Conservation (phyloP, 2,888 invertebrate genomes). For the Yponomeuta plumbellus region DNA sequence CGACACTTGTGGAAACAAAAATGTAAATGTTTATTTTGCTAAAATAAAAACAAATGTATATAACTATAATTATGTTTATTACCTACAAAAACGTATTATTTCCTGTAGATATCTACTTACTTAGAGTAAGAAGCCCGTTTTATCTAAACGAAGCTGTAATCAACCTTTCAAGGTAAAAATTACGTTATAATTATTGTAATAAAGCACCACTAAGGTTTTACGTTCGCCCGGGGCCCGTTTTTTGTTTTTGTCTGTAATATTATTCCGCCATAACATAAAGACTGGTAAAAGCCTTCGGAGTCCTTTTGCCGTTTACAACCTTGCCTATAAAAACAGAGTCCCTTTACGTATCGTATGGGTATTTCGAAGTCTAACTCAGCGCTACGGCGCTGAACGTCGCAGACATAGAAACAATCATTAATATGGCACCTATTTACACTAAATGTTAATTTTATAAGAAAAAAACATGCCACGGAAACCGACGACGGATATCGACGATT, state of each 20-base stretch:
- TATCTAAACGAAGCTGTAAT: neutral
- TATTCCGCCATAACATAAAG: constrained; percentile 3
- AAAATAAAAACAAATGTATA: no score
- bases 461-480: no score
- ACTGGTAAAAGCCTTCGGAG: constrained; percentile 9
- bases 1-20: no score
- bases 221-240: neutral
- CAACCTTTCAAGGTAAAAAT: neutral
- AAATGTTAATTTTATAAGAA: no score
- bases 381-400: neutral
- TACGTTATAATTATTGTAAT: neutral
- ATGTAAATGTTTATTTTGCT: no score
- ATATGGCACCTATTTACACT: no score
- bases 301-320: constrained; percentile 1
- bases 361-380: neutral
- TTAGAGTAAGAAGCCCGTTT: neutral
- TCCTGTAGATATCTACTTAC: no score
- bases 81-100: no score
- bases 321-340: neutral
- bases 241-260: constrained; percentile 10
- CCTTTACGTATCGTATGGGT: neutral
- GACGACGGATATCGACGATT: no score
- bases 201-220: neutral
- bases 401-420: no score
- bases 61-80: no score